A percentile compares a stretch with the other conserved stretches of the same genome.
Conservation (phyloP, 2,797 vertebrate species). For the Anabas testudineus region DNA sequence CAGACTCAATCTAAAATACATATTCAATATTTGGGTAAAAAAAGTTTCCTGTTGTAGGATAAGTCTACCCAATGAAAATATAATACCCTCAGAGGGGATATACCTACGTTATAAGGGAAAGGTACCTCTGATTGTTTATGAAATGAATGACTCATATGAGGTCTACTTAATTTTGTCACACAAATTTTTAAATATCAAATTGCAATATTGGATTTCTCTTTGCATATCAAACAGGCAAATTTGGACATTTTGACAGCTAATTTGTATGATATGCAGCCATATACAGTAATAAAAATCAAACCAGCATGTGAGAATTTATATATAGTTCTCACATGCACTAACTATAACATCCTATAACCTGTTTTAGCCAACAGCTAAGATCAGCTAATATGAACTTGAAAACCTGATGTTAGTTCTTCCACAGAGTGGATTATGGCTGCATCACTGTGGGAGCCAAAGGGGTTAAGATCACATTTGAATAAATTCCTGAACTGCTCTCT, state of each 20-base stretch:
- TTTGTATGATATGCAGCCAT: no score
- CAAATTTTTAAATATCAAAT: background rate
- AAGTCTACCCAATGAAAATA: no score
- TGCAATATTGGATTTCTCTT: background rate
- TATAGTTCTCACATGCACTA: background rate
- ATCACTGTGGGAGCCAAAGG: conserved; percentile 37
- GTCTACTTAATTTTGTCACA: no score
- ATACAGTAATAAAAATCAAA: background rate
- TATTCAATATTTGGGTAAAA: background rate
- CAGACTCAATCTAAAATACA: background rate
- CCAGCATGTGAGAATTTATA: background rate
- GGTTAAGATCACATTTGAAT: conserved; percentile 39
- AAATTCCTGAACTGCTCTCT: conserved; percentile 46
- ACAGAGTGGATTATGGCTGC: conserved; percentile 53
- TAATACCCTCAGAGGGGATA: no score
- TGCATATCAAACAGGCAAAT: background rate
- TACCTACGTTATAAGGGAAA: background rate
- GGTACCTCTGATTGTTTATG: no score
- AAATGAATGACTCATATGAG: no score
- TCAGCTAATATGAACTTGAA: conserved; percentile 48
- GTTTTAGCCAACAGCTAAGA: conserved; percentile 38
- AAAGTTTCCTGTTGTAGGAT: accelerated
- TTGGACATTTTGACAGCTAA: background rate
- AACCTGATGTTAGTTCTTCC: conserved; percentile 53
- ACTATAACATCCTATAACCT: conserved; percentile 19